phyloP scores from a whole-genome alignment of 2,113 vertebrate species.

The Brachyistius frenatus region DNA sequence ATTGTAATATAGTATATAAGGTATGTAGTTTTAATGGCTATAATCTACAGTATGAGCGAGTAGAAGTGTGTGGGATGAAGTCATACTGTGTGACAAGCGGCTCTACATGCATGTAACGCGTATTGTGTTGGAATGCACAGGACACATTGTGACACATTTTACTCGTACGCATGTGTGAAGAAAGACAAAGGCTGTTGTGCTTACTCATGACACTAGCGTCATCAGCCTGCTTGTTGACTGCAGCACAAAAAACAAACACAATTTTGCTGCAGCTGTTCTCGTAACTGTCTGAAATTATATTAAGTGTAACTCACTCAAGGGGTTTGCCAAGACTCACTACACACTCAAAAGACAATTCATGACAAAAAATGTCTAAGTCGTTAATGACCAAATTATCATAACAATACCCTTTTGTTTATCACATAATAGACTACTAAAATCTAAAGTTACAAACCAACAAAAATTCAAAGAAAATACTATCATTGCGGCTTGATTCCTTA shows the following conservation, averaged over 20 bases:
- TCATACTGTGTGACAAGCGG: not conserved
- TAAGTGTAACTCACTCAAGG: not conserved
- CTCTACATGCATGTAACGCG: conserved; percentile 2
- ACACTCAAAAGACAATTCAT: not conserved
- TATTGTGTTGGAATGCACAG: not conserved
- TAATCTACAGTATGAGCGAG: not conserved
- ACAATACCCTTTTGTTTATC: no score
- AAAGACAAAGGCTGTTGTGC: conserved; percentile 2
- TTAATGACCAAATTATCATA: no score
- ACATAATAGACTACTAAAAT: no score
- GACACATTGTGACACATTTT: conserved; percentile 39
- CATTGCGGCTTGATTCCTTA: no score
- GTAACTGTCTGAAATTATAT: conserved; percentile 18
- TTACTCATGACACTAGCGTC: conserved; percentile 23
- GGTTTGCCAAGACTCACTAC: not conserved
- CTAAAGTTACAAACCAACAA: no score
- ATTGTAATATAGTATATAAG: not conserved
- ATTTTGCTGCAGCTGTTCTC: conserved; percentile 26
- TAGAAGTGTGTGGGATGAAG: conserved; percentile 20
- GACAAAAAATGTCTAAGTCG: no score
- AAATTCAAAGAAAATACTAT: no score
- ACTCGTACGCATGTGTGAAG: conserved; percentile 8
- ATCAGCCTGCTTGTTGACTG: conserved; percentile 12
- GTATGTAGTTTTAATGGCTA: not conserved
- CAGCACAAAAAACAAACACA: conserved; percentile 17